These are phyloP conservation scores for Scolanthus callimorphus DNA, from an alignment of 92 coral and sea anemone genomes.

Conservation along the genomic window DNA sequence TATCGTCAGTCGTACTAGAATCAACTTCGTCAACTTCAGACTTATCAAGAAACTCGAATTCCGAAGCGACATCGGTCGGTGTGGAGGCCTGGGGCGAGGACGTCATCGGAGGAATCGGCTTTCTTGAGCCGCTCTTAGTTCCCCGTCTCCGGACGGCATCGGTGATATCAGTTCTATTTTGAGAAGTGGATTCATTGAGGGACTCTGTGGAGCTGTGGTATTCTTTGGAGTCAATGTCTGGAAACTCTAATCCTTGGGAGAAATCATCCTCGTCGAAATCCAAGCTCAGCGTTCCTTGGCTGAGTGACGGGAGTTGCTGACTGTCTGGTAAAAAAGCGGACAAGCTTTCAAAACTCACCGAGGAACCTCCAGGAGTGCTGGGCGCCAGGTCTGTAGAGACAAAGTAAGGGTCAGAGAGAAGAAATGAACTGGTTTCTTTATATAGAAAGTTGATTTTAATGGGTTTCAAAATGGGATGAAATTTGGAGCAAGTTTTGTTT, in stretches of 20 bases:
- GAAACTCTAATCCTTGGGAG: slow-evolving; percentile 81
- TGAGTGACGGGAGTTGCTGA: slow-evolving; percentile 67
- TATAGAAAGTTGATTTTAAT: too few species aligned
- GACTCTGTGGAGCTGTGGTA: slow-evolving; percentile 89
- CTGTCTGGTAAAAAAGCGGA: slow-evolving; percentile 57
- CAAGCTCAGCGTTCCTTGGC: slow-evolving; percentile 54
- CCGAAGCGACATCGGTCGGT: slow-evolving; percentile 48
- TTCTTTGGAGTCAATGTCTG: slow-evolving; percentile 71
- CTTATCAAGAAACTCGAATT: slow-evolving; percentile 78
- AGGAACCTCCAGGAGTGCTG: slow-evolving; percentile 28
- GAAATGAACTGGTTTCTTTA: too few species aligned
- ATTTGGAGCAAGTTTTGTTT: too few species aligned
- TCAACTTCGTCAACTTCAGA: slow-evolving; percentile 80
- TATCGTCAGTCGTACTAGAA: slow-evolving; percentile 16
- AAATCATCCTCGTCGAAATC: slow-evolving; percentile 88
- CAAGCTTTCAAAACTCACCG: slow-evolving; percentile 70
- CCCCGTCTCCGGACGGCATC: not conserved
- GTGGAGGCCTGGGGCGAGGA: slow-evolving; percentile 2
- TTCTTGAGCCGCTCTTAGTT: not conserved
- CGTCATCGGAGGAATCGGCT: slow-evolving; percentile 6
- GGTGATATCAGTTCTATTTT: not conserved
- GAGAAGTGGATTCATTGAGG: slow-evolving; percentile 15
- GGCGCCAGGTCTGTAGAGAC: slow-evolving; percentile 8
- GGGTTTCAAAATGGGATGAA: too few species aligned
- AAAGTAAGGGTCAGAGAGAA: too few species aligned